Evolutionary conservation across 2,888 invertebrate genomes (phyloP).

Genomic region (Pandemis corylana): DNA sequence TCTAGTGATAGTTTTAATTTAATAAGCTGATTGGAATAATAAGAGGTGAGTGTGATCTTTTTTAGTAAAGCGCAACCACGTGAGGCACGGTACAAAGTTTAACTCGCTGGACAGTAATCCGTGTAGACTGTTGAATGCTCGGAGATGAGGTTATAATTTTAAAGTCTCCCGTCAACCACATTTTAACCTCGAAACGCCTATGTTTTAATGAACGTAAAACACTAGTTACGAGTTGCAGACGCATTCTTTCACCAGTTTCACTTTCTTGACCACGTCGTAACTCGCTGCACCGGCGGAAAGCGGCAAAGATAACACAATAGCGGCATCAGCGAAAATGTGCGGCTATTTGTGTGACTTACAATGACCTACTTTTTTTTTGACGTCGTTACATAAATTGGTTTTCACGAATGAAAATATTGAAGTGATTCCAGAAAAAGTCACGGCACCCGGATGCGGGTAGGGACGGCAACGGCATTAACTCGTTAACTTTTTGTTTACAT

Average conservation of each 20-base stretch:
- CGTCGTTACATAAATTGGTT: conserved; percentile 15
- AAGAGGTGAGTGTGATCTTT: conserved; percentile 27
- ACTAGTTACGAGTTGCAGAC: background rate
- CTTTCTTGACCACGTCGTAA: conserved; percentile 20
- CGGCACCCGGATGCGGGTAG: conserved; percentile 22
- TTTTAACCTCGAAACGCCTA: background rate
- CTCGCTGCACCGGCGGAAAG: conserved; percentile 25
- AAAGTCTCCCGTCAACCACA: background rate
- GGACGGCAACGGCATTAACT: background rate
- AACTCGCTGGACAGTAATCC: conserved; percentile 36
- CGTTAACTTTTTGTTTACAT: conserved; percentile 38
- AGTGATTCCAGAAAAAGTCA: conserved; percentile 6
- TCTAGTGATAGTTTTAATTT: conserved; percentile 44
- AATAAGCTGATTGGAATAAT: conserved; percentile 24
- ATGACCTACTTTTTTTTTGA: conserved; percentile 33
- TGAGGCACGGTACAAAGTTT: conserved; percentile 43
- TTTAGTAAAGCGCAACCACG: conserved; percentile 35
- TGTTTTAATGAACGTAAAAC: background rate
- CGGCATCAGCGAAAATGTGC: conserved; percentile 26
- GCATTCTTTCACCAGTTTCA: conserved; percentile 5
- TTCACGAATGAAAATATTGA: conserved; percentile 1
- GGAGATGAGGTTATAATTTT: conserved; percentile 20
- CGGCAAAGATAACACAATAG: conserved; percentile 13
- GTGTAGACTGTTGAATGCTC: background rate
- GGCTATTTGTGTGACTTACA: conserved; percentile 28